Evolutionary conservation across 2,888 invertebrate species (phyloP), one percentile per base, ranked within the genome.

Genomic region (Notodonta ziczac): DNA sequence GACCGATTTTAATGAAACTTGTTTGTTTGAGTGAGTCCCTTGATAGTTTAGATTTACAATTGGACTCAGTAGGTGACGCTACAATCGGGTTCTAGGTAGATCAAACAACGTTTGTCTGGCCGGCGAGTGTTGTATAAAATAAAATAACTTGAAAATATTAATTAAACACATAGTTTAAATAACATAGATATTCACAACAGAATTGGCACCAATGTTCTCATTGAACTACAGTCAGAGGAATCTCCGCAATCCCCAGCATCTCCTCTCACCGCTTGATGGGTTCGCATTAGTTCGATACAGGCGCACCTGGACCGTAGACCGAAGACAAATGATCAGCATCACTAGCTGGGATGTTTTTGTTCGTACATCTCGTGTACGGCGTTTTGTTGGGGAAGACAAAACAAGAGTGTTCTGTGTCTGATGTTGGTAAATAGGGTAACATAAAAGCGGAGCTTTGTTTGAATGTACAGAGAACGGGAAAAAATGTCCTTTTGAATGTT

Each of bases 261-360:
- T 56, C 53, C 66, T 69, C 58, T 56, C 63, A 65, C 73, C 69
- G 62, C 74, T 66, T 70, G 74, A 77, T 77, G 69, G 70, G 53
- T 55, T 2, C 54, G 58, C 77, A 77, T 79, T 77, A 70, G 71
- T 75, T 61, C 61, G 72, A 75, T 69, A 66, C 62, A 51, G 42
- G 56, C 72, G 66, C 74, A 74, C 75, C 75, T 79, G 78, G 72
- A 73, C 67, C 70, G 63, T 60, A 39, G 62, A 48, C 66, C 62
- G 24, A 51, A 74, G 76, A 78, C 63, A 76, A 78, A 78, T 78
- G 65, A 57, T 64, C 59, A 13, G 56, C 58, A 68, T 60, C 58
- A 35, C 51, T 32, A 39, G 39, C 13, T 8, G 12, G 1, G 10
- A 12, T 39, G 54, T 54, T 54, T 54, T 54, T 54, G 54, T 39